Base-by-base conservation (phyloP, 2,797 vertebrate genomes). In the Capromys pilorides region DNA sequence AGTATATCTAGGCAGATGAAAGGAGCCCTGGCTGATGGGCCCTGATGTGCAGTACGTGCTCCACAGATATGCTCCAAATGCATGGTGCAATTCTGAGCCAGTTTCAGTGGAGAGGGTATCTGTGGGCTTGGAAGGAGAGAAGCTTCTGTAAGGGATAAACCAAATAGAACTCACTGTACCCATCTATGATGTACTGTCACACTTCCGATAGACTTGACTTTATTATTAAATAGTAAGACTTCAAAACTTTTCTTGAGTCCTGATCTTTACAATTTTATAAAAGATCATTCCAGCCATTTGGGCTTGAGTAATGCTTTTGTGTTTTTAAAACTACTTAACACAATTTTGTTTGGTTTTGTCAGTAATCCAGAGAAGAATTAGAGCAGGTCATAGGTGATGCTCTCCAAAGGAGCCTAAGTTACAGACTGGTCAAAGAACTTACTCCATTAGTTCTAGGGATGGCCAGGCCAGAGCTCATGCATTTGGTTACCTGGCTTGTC, bases 271-370 rank as follows among this genome's bases (percentile, higher is more conserved):
- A 90, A 54, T 85, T 51, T 78, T 51, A 16, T 24, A 16, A 78
- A 83, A 67, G 62, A 13, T 81, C 75, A 90, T 66, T 88, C 61
- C 31, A 81, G 49, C 61, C 26, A 28, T 88, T 92, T 78, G 31
- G 6, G 69, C 59, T 64, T 85, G 67, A 91, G 78, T 93, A n/a
- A 19, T 62, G n/a, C 33, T 57, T 95, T 79, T 78, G 94, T 86
- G 39, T 59, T 95, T 93, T 71, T 81, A 67, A 62, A 79, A 88
- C 49, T 5, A 49, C 41, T 77, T 59, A 75, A 51, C 11, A 69
- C 4, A 13, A 83, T 75, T 41, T 94, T 41, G 57, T 80, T 79
- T 26, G 36, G 49, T 39, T 69, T 79, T 94, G 24, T 59, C 26
- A 36, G 59, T 54, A 54, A 83, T 49, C 16, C 88, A 59, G 71